Conservation (phyloP, 2,888 invertebrate species). For the Tenthredo distinguenda region DNA sequence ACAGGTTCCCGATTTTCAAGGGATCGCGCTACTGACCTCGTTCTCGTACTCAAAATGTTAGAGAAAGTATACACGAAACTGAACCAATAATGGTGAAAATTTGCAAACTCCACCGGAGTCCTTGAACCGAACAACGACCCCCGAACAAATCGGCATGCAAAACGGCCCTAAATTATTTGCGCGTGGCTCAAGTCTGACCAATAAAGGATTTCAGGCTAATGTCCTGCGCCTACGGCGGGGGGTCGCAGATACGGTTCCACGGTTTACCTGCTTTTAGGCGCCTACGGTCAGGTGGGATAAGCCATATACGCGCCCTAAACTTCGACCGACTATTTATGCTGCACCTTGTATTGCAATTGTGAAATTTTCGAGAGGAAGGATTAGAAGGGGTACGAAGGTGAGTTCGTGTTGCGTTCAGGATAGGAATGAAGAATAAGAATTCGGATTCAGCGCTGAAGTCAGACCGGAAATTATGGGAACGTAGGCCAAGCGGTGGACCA, state of each 20-base stretch:
- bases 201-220: conserved; percentile 18
- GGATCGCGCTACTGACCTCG: conserved; percentile 65
- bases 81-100: conserved; percentile 43
- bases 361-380: background rate
- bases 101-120: conserved; percentile 52
- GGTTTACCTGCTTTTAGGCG: conserved; percentile 34
- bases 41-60: conserved; percentile 57
- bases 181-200: conserved; percentile 60
- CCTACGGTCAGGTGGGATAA: conserved; percentile 20
- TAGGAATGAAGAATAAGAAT: background rate
- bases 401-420: background rate
- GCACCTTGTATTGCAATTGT: background rate
- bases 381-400: background rate
- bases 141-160: conserved; percentile 54
- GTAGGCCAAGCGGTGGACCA: conserved; percentile 18
- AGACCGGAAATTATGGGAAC: conserved; percentile 24
- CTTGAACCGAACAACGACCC: conserved; percentile 15
- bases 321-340: background rate
- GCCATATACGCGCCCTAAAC: background rate
- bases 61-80: conserved; percentile 37
- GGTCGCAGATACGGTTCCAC: background rate
- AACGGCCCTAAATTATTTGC: conserved; percentile 68
- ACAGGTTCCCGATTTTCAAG: background rate
- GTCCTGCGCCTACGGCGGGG: background rate
- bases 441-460: conserved; percentile 11